Percentiles rank a stretch among this genome's conserved stretches.
These are phyloP conservation scores for Sitodiplosis mosellana DNA, from an alignment of 1,140 invertebrate species.

Conservation along the genomic window DNA sequence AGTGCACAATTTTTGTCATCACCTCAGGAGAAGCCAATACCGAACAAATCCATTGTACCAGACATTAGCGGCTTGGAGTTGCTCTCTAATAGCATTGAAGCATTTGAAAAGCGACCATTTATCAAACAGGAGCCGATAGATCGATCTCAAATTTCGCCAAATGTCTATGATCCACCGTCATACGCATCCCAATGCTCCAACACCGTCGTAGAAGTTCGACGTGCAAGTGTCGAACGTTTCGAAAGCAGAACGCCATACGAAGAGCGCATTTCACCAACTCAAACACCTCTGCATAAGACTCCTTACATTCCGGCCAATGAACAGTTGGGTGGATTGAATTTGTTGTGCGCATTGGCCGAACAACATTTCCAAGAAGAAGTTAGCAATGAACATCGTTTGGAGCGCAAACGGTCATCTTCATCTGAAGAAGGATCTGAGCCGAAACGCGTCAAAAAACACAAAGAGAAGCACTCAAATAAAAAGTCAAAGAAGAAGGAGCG, in stretches of 20 bases:
- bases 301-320: slow-evolving; percentile 24
- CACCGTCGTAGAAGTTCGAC: neutral
- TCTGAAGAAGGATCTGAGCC: neutral
- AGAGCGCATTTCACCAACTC: slow-evolving; percentile 11
- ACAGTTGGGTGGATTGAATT: slow-evolving; percentile 48
- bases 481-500: slow-evolving; percentile 9
- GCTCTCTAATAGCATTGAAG: slow-evolving; percentile 61
- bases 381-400: slow-evolving; percentile 16
- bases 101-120: slow-evolving; percentile 33
- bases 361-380: slow-evolving; percentile 62
- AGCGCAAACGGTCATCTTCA: slow-evolving; percentile 3
- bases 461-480: neutral
- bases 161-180: neutral
- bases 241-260: neutral
- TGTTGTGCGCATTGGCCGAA: slow-evolving; percentile 69
- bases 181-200: neutral
- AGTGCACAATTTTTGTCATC: slow-evolving; percentile 47
- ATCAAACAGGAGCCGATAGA: slow-evolving; percentile 23
- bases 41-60: neutral
- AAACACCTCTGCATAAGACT: slow-evolving; percentile 10
- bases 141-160: neutral
- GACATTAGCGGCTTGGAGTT: slow-evolving; percentile 65
- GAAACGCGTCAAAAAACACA: neutral
- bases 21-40: slow-evolving; percentile 7
- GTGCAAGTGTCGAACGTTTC: neutral